Evolutionary conservation across 2,113 vertebrate species (phyloP).

Genomic region (Illadopsis cleaveri): DNA sequence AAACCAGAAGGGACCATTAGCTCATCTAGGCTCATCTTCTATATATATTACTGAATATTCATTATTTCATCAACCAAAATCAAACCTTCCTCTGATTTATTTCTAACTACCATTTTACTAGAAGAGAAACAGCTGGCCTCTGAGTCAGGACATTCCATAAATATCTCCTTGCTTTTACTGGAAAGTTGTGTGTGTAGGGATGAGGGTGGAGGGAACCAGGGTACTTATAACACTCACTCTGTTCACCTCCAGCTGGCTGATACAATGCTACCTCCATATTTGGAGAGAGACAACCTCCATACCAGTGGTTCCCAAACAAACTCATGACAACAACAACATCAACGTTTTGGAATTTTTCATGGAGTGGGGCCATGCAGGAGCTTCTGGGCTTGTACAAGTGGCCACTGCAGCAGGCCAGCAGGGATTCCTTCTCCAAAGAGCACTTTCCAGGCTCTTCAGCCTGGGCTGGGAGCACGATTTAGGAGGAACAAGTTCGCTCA

Average conservation of each 20-base stretch:
- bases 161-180: constrained; percentile 65
- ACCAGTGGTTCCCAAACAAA: not conserved
- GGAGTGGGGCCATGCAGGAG: not conserved
- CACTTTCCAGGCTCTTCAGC: accelerated
- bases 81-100: constrained; percentile 68
- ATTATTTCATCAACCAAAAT: constrained; percentile 66
- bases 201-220: constrained; percentile 23
- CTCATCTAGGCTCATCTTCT: constrained; percentile 60
- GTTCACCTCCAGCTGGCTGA: constrained; percentile 51
- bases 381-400: accelerated
- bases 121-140: constrained; percentile 70
- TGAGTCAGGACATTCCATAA: constrained; percentile 70
- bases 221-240: constrained; percentile 17
- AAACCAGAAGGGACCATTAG: constrained; percentile 54
- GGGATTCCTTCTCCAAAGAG: not conserved
- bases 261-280: not conserved
- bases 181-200: constrained; percentile 39
- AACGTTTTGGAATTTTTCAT: not conserved
- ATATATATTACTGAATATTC: constrained; percentile 67
- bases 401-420: accelerated
- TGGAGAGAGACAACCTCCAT: not conserved
- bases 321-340: accelerated
- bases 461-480: accelerated
- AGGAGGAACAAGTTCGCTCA: not conserved
- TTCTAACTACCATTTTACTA: constrained; percentile 70